These are phyloP conservation scores for Rafetus swinhoei DNA, from an alignment of 2,113 vertebrate species.

Conservation along the genomic window DNA sequence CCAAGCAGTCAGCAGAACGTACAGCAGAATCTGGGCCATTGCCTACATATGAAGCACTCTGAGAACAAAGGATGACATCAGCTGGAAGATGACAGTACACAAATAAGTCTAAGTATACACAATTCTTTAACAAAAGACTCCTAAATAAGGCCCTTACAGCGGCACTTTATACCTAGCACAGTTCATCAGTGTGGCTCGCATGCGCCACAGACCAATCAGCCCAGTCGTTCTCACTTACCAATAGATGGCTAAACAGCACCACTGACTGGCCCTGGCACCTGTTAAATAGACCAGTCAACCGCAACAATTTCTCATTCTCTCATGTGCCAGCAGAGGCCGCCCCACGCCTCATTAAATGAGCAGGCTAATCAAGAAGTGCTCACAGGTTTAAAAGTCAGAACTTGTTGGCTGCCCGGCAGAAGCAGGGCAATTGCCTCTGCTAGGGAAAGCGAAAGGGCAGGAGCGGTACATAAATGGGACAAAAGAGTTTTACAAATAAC, in stretches of 20 bases:
- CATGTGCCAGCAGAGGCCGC: slow-evolving; percentile 42
- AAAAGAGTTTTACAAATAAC: neutral
- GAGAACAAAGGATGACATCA: neutral
- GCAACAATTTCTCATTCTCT: neutral
- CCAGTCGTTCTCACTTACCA: neutral
- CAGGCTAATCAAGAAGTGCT: neutral
- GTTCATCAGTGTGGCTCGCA: neutral
- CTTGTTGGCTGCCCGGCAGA: neutral
- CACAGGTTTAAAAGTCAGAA: neutral
- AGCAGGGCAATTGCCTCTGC: neutral
- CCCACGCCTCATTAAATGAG: neutral
- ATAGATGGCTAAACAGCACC: neutral
- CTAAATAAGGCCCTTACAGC: neutral
- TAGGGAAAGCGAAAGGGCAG: too few relatives aligned
- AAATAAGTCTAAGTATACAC: neutral
- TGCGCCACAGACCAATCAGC: neutral
- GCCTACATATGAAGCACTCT: neutral
- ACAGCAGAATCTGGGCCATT: neutral
- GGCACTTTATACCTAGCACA: neutral
- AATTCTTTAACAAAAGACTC: neutral
- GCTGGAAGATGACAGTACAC: neutral
- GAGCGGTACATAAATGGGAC: neutral
- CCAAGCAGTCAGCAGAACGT: neutral
- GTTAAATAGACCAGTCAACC: neutral
- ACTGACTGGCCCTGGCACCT: neutral